A percentile compares a stretch with the other conserved stretches of the same genome.
These are phyloP conservation scores for Gorsachius magnificus DNA, from an alignment of 2,797 vertebrate genomes.

Conservation along the genomic window DNA sequence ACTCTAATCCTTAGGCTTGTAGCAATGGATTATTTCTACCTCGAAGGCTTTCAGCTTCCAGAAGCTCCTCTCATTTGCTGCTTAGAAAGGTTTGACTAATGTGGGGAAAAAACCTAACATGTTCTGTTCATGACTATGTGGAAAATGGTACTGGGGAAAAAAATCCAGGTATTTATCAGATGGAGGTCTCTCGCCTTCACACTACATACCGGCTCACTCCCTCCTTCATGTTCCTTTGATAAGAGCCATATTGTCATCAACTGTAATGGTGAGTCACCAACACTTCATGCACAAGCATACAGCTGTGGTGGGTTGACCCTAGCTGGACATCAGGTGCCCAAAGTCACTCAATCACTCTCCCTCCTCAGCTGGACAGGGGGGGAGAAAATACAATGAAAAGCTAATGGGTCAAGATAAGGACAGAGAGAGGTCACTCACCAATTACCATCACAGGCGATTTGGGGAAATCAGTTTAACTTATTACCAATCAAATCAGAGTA, in stretches of 20 bases:
- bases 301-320: too few species aligned
- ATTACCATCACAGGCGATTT: too few species aligned
- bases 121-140: not conserved
- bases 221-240: not conserved
- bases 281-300: not conserved
- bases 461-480: too few species aligned
- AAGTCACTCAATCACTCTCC: too few species aligned
- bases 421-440: too few species aligned
- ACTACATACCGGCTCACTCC: not conserved
- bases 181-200: not conserved
- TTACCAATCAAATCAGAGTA: too few species aligned
- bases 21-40: not conserved
- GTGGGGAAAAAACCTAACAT: rapidly evolving
- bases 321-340: too few species aligned
- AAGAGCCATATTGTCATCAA: not conserved
- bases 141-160: not conserved
- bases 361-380: too few species aligned
- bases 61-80: not conserved
- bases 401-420: too few species aligned
- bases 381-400: too few species aligned
- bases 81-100: not conserved
- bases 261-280: not conserved
- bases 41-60: not conserved
- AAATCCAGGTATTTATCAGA: not conserved
- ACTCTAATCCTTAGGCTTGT: not conserved